Conservation (phyloP, 1,140 invertebrate species). For the Eueides isabella region DNA sequence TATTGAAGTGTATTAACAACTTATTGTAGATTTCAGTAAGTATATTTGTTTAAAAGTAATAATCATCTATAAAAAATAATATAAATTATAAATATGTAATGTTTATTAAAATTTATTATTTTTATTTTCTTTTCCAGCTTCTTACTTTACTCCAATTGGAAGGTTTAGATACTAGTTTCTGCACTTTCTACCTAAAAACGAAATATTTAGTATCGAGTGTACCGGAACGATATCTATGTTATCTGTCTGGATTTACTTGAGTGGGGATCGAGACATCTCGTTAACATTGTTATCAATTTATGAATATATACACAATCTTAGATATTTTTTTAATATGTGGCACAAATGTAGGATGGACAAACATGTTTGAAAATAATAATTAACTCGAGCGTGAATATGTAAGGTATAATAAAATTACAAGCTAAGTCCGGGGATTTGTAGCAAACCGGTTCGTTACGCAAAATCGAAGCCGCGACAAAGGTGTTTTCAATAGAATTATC, state of each 20-base stretch:
- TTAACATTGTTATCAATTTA: no score
- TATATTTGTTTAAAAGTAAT: not conserved
- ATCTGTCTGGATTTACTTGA: no score
- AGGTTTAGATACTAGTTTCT: no score
- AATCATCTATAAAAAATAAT: not conserved
- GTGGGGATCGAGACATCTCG: no score
- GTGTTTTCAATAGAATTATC: slow-evolving; percentile 62
- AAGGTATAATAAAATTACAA: slow-evolving; percentile 16
- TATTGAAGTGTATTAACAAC: not conserved
- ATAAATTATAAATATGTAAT: no score
- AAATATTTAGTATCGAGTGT: no score
- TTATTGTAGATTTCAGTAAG: not conserved
- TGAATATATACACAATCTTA: not conserved
- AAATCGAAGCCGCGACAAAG: slow-evolving; percentile 61
- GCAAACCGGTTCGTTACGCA: slow-evolving; percentile 46
- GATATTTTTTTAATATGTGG: not conserved
- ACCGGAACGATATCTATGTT: no score
- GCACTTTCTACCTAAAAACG: no score
- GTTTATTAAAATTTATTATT: no score
- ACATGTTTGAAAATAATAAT: not conserved
- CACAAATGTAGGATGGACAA: not conserved
- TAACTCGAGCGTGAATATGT: slow-evolving; percentile 3
- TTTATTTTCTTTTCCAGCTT: no score
- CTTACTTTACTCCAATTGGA: no score
- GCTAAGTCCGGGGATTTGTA: slow-evolving; percentile 1